These are phyloP conservation scores for Cuniculus paca DNA, from an alignment of 2,797 vertebrate species.

Conservation along the genomic window DNA sequence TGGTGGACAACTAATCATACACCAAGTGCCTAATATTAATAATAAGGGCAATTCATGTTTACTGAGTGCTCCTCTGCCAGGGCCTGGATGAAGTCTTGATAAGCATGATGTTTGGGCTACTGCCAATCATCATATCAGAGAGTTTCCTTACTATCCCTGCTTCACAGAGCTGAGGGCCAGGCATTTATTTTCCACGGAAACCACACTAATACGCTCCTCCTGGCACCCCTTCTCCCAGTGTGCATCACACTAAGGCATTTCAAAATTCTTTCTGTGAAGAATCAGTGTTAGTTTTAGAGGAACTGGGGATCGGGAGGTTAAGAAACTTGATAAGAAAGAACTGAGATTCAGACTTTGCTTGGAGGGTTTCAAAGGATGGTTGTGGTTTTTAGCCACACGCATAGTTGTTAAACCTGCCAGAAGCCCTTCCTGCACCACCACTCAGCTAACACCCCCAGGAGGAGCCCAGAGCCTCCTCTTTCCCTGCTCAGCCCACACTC, in stretches of 20 bases:
- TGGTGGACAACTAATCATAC: neutral
- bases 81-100: neutral
- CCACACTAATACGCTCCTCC: neutral
- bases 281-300: neutral
- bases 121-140: neutral
- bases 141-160: neutral
- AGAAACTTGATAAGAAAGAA: neutral
- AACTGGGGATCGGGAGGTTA: neutral
- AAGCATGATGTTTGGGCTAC: accelerated
- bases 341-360: neutral
- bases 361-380: accelerated
- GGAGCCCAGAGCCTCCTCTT: accelerated
- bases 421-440: accelerated
- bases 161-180: neutral
- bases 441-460: accelerated
- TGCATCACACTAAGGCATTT: neutral
- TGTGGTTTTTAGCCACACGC: no score
- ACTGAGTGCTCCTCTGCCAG: neutral
- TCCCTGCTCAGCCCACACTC: neutral
- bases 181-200: neutral
- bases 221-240: no score
- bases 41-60: neutral
- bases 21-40: neutral
- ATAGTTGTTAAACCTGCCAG: neutral
- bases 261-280: neutral